Evolutionary conservation across 2,797 vertebrate genomes (phyloP), one percentile per base, ranked within the genome.

Genomic region (Spondyliosoma cantharus): DNA sequence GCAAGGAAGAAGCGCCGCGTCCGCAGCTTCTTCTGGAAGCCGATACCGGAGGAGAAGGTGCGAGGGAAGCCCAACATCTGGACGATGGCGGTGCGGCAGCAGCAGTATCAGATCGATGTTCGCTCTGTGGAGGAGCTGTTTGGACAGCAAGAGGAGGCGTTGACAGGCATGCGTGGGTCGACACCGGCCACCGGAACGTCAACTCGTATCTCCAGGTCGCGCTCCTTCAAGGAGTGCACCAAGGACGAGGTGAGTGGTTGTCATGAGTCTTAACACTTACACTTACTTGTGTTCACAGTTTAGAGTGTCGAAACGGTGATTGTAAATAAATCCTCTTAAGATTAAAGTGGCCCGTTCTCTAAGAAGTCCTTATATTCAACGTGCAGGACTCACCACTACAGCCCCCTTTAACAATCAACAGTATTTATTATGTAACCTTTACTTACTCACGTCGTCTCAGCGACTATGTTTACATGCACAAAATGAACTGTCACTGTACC

Each of bases 21-120:
- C 82, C 95, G 97, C 71, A 99, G 96, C 91, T 99, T 99, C 85
- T 99, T 97, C 92, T 99, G 98, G 98, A 99, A 98, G 92, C 96
- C 97, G 11, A 99, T 99, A 71, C 98, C 98, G 0, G 98, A 99
- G 91, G 98, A 99, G 84, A 98, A 99, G 84, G 98, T 99, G 3
- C 96, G 96, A 0, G 97, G 96, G 48, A 98, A 97, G 90, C 97
- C 95, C 71, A 99, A 99, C 89, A 99, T 99, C 90, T 99, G 98
- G 98, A 99, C 98, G 0, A 80, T 98, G 89, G 96, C 96, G 2
- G 96, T 96, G 53, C 94, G 96, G 12, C 96, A 97, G 37, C 96
- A 97, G 85, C 95, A 95, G 82, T 99, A 97, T 91, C 97, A 97
- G 85, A 99, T 99, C 0, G 98, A 99, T 3, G 95, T 96, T 0